These are phyloP conservation scores for Salarias fasciatus DNA, from an alignment of 2,797 vertebrate species.

Conservation along the genomic window DNA sequence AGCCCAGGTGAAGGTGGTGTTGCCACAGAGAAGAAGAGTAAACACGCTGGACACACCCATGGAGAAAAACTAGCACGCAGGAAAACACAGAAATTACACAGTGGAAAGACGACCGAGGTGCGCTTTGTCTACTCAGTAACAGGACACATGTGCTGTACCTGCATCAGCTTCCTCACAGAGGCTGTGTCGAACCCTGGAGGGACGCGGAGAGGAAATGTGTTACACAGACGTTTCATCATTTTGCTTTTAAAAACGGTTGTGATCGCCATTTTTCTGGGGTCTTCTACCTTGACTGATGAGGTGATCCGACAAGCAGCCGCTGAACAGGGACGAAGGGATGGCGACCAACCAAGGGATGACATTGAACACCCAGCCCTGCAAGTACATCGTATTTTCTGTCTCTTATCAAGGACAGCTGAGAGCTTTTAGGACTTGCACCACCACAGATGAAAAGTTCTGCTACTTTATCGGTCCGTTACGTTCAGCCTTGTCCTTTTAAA, in stretches of 20 bases:
- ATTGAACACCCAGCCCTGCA: conserved; percentile 97
- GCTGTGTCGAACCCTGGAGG: conserved; percentile 89
- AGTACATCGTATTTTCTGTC: conserved; percentile 16
- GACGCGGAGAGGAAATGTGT: conserved; percentile 5
- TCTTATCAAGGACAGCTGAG: not conserved
- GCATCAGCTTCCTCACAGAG: conserved; percentile 94
- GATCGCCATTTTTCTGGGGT: not conserved
- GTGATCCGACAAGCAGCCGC: conserved; percentile 92
- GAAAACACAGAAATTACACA: conserved; percentile 18
- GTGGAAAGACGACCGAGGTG: conserved; percentile 4
- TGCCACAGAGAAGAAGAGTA: conserved; percentile 90
- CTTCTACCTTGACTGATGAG: conserved; percentile 89
- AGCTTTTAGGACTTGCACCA: too few species aligned
- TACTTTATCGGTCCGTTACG: too few species aligned
- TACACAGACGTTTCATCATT: not conserved
- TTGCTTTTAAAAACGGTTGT: not conserved
- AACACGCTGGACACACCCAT: conserved; percentile 93
- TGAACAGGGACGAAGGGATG: conserved; percentile 90
- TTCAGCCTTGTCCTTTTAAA: too few species aligned
- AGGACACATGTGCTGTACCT: conserved; percentile 83
- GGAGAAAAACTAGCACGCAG: conserved; percentile 86
- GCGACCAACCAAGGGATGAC: conserved; percentile 96
- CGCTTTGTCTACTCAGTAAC: too few species aligned
- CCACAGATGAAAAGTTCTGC: too few species aligned
- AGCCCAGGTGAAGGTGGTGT: conserved; percentile 88